Evolutionary conservation across 92 coral and sea anemone species (phyloP).

Genomic region (Palythoa grandis): DNA sequence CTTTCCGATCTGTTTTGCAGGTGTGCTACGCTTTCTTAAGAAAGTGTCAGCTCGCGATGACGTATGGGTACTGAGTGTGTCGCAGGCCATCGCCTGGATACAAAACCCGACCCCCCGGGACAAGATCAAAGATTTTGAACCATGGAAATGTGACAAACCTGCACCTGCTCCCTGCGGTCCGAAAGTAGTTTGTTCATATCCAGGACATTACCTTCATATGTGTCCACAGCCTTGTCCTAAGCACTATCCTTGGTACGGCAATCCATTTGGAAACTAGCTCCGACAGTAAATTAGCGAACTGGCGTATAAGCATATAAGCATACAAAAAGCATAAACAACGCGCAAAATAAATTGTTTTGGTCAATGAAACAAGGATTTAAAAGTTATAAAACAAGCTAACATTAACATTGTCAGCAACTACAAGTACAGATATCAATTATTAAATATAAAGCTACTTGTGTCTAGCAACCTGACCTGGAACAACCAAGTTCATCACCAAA

Average conservation of each 20-base stretch:
- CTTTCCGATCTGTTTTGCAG: slow-evolving; percentile 22
- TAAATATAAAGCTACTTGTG: no score
- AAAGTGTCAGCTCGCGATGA: slow-evolving; percentile 61
- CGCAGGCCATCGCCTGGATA: slow-evolving; percentile 92
- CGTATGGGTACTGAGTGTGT: slow-evolving; percentile 83
- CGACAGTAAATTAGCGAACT: not conserved
- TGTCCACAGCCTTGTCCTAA: slow-evolving; percentile 68
- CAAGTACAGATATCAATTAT: no score
- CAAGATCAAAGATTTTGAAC: slow-evolving; percentile 75
- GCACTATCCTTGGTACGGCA: slow-evolving; percentile 61
- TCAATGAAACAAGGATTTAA: no score
- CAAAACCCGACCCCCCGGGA: slow-evolving; percentile 78
- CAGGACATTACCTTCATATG: slow-evolving; percentile 72
- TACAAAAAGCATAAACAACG: not conserved
- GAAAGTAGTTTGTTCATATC: slow-evolving; percentile 62
- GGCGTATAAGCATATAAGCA: no score
- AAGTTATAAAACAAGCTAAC: no score
- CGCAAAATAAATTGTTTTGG: no score
- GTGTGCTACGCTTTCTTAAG: slow-evolving; percentile 66
- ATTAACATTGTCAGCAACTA: no score
- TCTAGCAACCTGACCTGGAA: no score
- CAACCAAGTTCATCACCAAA: no score
- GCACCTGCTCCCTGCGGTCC: slow-evolving; percentile 77
- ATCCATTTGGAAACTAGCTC: slow-evolving; percentile 48
- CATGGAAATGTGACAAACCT: slow-evolving; percentile 90